Percentiles rank a stretch among this genome's conserved stretches.
Conservation (phyloP, 1,140 invertebrate genomes). For the Drosophila punjabiensis region DNA sequence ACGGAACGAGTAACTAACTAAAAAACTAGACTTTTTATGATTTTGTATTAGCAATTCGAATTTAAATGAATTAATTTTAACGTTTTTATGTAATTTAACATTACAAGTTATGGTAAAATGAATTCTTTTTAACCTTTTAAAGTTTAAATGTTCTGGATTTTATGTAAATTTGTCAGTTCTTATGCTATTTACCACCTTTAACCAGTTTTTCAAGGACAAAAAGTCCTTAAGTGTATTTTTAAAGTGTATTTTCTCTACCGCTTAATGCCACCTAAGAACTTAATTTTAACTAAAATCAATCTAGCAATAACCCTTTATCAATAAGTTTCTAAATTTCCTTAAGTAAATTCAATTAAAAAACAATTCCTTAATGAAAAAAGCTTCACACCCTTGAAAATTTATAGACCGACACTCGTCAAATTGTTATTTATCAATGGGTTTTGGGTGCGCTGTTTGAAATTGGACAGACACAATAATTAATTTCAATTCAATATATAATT, state of each 20-base stretch:
- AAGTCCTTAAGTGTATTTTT: too few species aligned
- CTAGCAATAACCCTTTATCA: too few species aligned
- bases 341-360: background rate
- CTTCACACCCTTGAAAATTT: slow-evolving; percentile 19
- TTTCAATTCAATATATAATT: slow-evolving; percentile 28
- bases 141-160: background rate
- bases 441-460: background rate
- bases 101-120: background rate
- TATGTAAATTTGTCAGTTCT: background rate
- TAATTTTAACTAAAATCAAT: background rate
- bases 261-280: background rate
- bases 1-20: background rate
- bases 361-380: background rate
- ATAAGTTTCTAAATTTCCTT: background rate
- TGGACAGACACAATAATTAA: slow-evolving; percentile 9
- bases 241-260: background rate
- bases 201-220: too few species aligned
- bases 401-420: slow-evolving; percentile 15
- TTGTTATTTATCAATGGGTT: slow-evolving; percentile 25
- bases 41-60: too few species aligned
- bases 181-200: background rate
- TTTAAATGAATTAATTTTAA: too few species aligned
- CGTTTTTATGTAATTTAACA: too few species aligned
- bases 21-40: too few species aligned
- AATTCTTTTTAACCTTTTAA: background rate